Conservation (phyloP, 1,140 invertebrate genomes). For the Caenorhabditis brenneri region DNA sequence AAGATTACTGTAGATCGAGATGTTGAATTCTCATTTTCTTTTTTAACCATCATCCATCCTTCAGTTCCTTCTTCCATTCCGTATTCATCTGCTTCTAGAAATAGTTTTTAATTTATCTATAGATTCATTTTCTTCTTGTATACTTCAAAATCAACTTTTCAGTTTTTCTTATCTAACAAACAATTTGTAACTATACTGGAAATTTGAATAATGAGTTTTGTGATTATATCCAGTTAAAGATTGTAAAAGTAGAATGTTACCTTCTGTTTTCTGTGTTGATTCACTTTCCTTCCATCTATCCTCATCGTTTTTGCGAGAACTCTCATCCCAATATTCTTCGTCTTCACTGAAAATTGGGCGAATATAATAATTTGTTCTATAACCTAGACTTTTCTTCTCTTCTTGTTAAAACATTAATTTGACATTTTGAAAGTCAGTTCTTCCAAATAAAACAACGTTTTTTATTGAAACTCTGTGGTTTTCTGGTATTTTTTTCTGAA, state of each 20-base stretch:
- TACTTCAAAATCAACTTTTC: no score
- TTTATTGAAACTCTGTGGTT: no score
- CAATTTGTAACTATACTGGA: background rate
- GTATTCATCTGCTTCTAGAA: conserved; percentile 21
- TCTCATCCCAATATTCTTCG: conserved; percentile 17
- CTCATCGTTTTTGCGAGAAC: background rate
- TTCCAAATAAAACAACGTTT: no score
- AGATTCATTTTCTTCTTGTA: no score
- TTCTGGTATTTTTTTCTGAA: no score
- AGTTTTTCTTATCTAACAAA: no score
- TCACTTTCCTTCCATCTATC: background rate
- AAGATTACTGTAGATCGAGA: background rate
- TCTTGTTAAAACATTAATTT: no score
- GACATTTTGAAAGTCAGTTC: no score
- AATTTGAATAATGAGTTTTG: no score
- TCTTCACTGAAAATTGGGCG: background rate
- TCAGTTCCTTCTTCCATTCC: conserved; percentile 25
- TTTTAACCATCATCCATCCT: conserved; percentile 35
- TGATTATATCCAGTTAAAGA: no score
- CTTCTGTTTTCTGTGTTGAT: background rate
- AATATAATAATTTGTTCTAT: background rate
- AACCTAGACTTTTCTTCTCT: background rate
- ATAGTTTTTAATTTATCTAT: no score
- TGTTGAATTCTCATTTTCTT: background rate
- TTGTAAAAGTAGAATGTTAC: background rate